Evolutionary conservation across 35 echinoderm and acorn worm genomes (phyloP).

Genomic region (Diadema setosum): DNA sequence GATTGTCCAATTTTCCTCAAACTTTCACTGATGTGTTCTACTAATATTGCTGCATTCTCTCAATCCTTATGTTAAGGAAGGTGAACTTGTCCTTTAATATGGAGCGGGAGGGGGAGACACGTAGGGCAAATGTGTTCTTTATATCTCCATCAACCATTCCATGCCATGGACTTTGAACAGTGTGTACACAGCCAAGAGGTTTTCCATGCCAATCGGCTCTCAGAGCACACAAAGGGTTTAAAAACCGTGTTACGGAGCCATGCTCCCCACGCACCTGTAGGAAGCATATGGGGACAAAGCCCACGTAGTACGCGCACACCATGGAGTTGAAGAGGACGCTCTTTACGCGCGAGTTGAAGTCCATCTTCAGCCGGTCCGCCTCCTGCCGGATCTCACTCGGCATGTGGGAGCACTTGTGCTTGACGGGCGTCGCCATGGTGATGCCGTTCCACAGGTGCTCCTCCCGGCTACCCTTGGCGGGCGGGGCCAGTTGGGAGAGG

Average conservation of each 20-base stretch:
- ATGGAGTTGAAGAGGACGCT: slow-evolving; percentile 97
- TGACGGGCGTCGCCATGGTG: not conserved
- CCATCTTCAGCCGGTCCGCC: slow-evolving; percentile 80
- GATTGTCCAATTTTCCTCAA: no score
- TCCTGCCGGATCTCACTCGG: slow-evolving; percentile 66
- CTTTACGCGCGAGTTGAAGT: slow-evolving; percentile 93
- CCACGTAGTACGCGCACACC: slow-evolving; percentile 99
- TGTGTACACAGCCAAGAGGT: no score
- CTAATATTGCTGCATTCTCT: no score
- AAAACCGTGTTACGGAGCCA: not conserved
- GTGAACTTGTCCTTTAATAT: no score
- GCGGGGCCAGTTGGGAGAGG: slow-evolving; percentile 24
- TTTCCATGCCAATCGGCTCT: no score
- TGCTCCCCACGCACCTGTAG: slow-evolving; percentile 68
- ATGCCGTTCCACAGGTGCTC: not conserved
- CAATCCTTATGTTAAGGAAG: no score
- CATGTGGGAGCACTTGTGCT: slow-evolving; percentile 79
- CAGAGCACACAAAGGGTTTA: no score
- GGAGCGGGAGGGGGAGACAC: no score
- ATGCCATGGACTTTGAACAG: no score
- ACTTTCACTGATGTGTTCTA: no score
- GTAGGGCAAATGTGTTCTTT: no score
- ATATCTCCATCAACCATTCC: no score
- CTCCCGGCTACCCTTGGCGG: not conserved
- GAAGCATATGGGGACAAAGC: slow-evolving; percentile 98